Conservation (phyloP, 1,140 invertebrate genomes). For the Drosophila hydei region DNA sequence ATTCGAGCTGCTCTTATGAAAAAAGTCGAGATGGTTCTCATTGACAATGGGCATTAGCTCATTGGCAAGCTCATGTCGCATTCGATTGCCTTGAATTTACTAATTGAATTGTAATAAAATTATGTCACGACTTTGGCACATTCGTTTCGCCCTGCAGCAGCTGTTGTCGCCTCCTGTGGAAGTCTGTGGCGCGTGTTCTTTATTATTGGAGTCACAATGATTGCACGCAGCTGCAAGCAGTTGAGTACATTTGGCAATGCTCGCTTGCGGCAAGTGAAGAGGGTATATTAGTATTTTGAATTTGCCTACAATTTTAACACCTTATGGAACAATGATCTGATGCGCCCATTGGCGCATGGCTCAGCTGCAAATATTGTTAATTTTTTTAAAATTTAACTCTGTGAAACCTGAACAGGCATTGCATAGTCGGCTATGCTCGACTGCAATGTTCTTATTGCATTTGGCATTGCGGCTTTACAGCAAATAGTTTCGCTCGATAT, state of each 20-base stretch:
- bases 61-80: slow-evolving; percentile 14
- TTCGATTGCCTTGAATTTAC: slow-evolving; percentile 6
- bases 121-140: not conserved
- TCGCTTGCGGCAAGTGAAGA: too few species aligned
- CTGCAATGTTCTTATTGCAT: slow-evolving; percentile 6
- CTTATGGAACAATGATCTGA: too few species aligned
- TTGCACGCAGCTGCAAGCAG: not conserved
- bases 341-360: too few species aligned
- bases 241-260: not conserved
- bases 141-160: too few species aligned
- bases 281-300: too few species aligned
- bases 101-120: slow-evolving; percentile 46
- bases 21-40: slow-evolving; percentile 18
- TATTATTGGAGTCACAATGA: too few species aligned
- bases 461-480: slow-evolving; percentile 3
- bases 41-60: slow-evolving; percentile 11
- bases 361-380: too few species aligned
- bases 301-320: too few species aligned
- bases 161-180: too few species aligned
- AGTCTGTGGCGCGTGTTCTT: too few species aligned
- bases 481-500: slow-evolving; percentile 5
- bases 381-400: not conserved
- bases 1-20: not conserved
- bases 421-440: not conserved
- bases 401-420: slow-evolving; percentile 1